A percentile compares a stretch with the other conserved stretches of the same genome.
These are phyloP conservation scores for Melanotaenia maccullochi DNA, from an alignment of 2,797 vertebrate species.

Conservation along the genomic window DNA sequence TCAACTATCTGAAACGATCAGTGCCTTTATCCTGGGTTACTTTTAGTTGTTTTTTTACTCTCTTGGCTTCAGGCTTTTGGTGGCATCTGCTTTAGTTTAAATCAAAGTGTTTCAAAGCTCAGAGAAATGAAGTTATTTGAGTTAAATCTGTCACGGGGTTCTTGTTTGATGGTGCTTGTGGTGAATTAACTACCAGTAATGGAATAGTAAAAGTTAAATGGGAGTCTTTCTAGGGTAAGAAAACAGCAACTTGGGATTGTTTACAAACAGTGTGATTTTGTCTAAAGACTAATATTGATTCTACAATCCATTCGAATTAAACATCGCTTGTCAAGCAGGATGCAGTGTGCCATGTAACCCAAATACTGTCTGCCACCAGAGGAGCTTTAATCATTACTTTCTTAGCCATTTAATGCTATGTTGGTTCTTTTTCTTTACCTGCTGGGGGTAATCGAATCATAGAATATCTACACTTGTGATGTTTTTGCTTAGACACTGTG, in stretches of 20 bases:
- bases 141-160: slow-evolving; percentile 54
- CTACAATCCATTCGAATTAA: slow-evolving; percentile 55
- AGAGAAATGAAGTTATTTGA: slow-evolving; percentile 60
- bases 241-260: slow-evolving; percentile 51
- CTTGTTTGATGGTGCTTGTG: slow-evolving; percentile 36
- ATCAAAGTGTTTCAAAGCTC: slow-evolving; percentile 54
- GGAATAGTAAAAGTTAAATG: slow-evolving; percentile 55
- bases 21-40: slow-evolving; percentile 12
- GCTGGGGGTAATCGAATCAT: slow-evolving; percentile 10
- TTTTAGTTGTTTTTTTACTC: slow-evolving; percentile 19
- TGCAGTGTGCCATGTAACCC: slow-evolving; percentile 27
- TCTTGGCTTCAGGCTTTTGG: slow-evolving; percentile 20
- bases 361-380: slow-evolving; percentile 34
- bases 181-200: slow-evolving; percentile 58
- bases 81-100: slow-evolving; percentile 59
- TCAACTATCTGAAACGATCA: slow-evolving; percentile 9
- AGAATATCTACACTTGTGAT: not conserved
- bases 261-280: slow-evolving; percentile 55
- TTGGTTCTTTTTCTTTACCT: slow-evolving; percentile 19
- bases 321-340: slow-evolving; percentile 54
- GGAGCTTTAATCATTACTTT: slow-evolving; percentile 47
- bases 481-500: slow-evolving; percentile 4
- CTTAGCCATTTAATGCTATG: slow-evolving; percentile 24
- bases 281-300: slow-evolving; percentile 52
- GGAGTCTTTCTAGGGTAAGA: slow-evolving; percentile 38